phyloP scores from a whole-genome alignment of 2,888 invertebrate species.

The Mesorhabditis spiculigera region DNA sequence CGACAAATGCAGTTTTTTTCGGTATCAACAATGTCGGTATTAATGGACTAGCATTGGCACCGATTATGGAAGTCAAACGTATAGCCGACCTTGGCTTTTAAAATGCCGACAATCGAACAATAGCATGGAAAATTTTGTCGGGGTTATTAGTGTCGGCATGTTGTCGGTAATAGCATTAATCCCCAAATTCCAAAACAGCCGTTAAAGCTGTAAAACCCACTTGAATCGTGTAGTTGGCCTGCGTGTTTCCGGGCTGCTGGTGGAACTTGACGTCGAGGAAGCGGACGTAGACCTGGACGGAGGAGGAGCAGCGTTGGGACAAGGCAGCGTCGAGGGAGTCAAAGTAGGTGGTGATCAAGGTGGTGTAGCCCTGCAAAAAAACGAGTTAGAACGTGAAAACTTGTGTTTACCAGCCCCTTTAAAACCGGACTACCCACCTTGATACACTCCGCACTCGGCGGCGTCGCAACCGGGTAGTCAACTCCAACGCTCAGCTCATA shows the following conservation, averaged over 20 bases:
- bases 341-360: constrained; percentile 45
- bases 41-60: too few relatives aligned
- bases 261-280: constrained; percentile 73
- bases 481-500: constrained; percentile 54
- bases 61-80: too few relatives aligned
- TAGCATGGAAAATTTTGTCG: too few relatives aligned
- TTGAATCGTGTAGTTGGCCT: constrained; percentile 81
- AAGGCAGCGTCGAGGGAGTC: constrained; percentile 73
- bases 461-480: constrained; percentile 43
- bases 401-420: neutral
- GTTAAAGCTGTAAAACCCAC: neutral
- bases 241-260: constrained; percentile 54
- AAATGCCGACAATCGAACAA: too few relatives aligned
- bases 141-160: too few relatives aligned
- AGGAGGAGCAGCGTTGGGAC: constrained; percentile 87
- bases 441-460: constrained; percentile 49
- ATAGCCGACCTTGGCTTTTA: too few relatives aligned
- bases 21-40: too few relatives aligned
- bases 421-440: constrained; percentile 20
- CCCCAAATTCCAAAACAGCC: too few relatives aligned
- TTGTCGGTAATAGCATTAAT: too few relatives aligned
- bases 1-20: too few relatives aligned
- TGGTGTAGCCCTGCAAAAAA: constrained; percentile 39
- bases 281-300: constrained; percentile 88
- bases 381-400: neutral